Evolutionary conservation across 1,140 invertebrate genomes (phyloP).

Genomic region (Spodoptera frugiperda): DNA sequence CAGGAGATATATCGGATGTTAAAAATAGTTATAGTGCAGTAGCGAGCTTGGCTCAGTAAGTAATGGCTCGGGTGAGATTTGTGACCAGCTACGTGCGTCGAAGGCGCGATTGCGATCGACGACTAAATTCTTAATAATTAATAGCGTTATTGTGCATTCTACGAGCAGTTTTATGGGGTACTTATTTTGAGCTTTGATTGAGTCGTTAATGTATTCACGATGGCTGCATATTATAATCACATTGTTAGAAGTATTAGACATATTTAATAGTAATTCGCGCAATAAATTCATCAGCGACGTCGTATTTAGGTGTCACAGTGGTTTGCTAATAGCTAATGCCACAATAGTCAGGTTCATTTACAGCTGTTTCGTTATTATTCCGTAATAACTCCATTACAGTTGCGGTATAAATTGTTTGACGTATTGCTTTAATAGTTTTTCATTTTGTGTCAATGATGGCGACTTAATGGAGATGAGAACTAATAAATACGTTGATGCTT

Average conservation of each 20-base stretch:
- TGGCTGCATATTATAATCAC: neutral
- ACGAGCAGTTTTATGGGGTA: neutral
- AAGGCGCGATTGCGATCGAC: neutral
- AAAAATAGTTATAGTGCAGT: conserved; percentile 38
- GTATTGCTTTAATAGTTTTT: conserved; percentile 33
- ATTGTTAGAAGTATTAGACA: neutral
- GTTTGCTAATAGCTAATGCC: neutral
- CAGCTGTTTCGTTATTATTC: conserved; percentile 21
- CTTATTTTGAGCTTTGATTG: neutral
- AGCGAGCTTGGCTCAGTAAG: neutral
- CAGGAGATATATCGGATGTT: conserved; percentile 37
- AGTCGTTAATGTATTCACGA: neutral
- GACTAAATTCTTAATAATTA: conserved; percentile 24
- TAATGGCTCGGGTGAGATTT: conserved; percentile 19
- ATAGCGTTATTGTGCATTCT: conserved; percentile 14
- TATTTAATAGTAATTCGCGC: conserved; percentile 2
- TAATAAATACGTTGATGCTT: conserved; percentile 6
- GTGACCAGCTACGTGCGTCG: neutral
- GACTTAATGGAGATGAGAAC: neutral
- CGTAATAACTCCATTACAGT: conserved; percentile 17
- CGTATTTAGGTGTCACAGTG: conserved; percentile 20
- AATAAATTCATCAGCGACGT: conserved; percentile 7
- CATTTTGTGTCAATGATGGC: conserved; percentile 28
- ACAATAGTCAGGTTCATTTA: conserved; percentile 26
- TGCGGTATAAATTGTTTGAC: conserved; percentile 22